Conservation (phyloP, 1,140 invertebrate species). For the Pseudachorutes palmiensis region DNA sequence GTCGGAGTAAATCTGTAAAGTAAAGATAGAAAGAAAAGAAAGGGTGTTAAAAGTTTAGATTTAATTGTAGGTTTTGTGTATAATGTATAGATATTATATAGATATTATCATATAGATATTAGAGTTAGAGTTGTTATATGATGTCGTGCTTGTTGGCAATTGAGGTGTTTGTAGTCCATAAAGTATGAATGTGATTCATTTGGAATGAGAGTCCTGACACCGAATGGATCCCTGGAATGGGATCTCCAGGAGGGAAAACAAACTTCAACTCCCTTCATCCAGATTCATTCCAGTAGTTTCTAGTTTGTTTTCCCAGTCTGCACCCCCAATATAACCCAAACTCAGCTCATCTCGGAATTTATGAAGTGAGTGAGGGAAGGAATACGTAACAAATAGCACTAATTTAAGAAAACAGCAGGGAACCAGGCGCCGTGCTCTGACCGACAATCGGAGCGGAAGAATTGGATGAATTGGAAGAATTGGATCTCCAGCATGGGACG, state of each 20-base stretch:
- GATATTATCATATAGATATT: not conserved
- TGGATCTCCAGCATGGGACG: too few species aligned
- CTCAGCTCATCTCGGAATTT: not conserved
- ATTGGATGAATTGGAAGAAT: too few species aligned
- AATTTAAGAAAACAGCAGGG: not conserved
- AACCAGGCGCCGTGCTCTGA: not conserved
- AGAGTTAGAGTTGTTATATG: not conserved
- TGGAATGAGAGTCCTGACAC: not conserved
- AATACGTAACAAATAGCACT: not conserved
- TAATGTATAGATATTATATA: too few species aligned
- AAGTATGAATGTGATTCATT: not conserved
- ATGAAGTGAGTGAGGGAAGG: not conserved
- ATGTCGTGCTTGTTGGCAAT: not conserved
- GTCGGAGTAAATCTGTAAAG: conserved; percentile 72
- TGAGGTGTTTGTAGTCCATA: not conserved
- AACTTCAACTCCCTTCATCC: too few species aligned
- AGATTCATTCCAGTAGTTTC: too few species aligned
- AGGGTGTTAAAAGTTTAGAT: too few species aligned
- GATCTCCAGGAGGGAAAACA: too few species aligned
- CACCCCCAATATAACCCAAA: too few species aligned
- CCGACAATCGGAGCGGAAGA: too few species aligned
- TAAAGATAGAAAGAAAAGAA: conserved; percentile 41
- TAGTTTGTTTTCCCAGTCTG: not conserved
- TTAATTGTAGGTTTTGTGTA: too few species aligned
- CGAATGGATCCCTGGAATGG: too few species aligned